Base-by-base conservation (phyloP, 2,113 vertebrate species). In the Mustela lutreola region DNA sequence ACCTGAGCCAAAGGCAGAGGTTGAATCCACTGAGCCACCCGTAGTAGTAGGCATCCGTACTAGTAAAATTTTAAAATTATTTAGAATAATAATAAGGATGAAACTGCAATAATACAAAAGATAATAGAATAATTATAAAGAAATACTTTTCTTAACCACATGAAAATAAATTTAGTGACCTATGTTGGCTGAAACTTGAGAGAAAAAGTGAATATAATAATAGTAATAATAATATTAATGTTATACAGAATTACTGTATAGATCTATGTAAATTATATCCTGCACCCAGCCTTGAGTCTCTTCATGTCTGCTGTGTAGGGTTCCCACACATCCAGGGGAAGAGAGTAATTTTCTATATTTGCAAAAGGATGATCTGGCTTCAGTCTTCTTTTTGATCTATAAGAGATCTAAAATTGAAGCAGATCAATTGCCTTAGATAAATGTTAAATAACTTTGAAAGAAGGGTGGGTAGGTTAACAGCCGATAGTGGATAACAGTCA, bases 291-390 rank as follows among this genome's bases (percentile, higher is more conserved):
- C 19, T 45, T 62, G 11, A 63, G 10, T 10, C 12, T 4, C 7
- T 50, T 76, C 75, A 26, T 0, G 0, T 36, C 67, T 63, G 7
- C 5, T 1, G 2, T 42, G 9, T 26, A 58, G 5, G 0, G 2
- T 24, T 9, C 33, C 12, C 48, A 9, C 11, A 22, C 5, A 2
- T 53, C 19, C 24, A 53, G 42, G 24, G 7, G 75, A 78, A 4
- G 1, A 76, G 11, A 7, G 4, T 24, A 18, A 5, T 58, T 73
- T 75, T 71, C 60, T 83, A 5, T n/a, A 53, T 62, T 83, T 82
- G 3, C 12, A 53, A 14, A 88, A 31, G 11, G 21, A 3, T 6
- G 2, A 78, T 18, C 4, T 62, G 36, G 15, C 15, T n/a, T 62
- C 4, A n/a, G 16, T 19, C 16, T 21, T 79, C 15, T 48, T 65